Evolutionary conservation across 2,888 invertebrate species (phyloP), one percentile per base, ranked within the genome.

Genomic region (Deroplatys truncata): DNA sequence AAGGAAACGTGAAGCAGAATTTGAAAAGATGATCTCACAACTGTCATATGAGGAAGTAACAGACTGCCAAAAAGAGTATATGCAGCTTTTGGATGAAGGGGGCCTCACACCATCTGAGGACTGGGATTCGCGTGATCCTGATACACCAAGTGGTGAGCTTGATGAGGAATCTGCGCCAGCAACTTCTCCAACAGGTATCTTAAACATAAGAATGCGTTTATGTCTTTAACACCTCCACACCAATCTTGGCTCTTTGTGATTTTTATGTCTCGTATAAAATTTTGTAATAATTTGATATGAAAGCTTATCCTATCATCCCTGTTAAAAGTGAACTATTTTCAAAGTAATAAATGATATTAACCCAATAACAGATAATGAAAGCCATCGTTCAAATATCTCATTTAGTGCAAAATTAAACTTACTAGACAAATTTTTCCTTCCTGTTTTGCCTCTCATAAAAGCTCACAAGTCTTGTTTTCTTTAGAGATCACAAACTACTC

Each of bases 31-130:
- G 91, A 93, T 94, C 84, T 94, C 94, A 31, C 94, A 94, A 91
- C 92, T 94, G 90, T 94, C 94, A 91, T 92, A 92, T 9, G 94
- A 94, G 92, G 94, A 94, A 92, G 93, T 94, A 83, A 93, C 94
- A 88, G 94, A 94, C 90, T 94, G 93, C 92, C 94, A 94, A 91
- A 94, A 93, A 91, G 94, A 94, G 90, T 94, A 93, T 91, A 92
- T 93, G 90, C 92, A 93, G 90, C 92, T 94, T 89, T 94, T 94
- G 94, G 94, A 94, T 91, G 94, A 94, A 91, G 91, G 91, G 29
- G 91, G 91, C 82, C 84, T 90, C 82, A 91, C 91, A 20, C 91
- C 91, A 31, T 91, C 91, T 84, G 91, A 91, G 43, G 91, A 91
- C 25, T 91, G 91, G 91, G 91, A 91, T 88, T 91, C 91, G n/a